A percentile compares a stretch with the other conserved stretches of the same genome.
Conservation (phyloP, 2,888 invertebrate genomes). For the Hydriomena furcata region DNA sequence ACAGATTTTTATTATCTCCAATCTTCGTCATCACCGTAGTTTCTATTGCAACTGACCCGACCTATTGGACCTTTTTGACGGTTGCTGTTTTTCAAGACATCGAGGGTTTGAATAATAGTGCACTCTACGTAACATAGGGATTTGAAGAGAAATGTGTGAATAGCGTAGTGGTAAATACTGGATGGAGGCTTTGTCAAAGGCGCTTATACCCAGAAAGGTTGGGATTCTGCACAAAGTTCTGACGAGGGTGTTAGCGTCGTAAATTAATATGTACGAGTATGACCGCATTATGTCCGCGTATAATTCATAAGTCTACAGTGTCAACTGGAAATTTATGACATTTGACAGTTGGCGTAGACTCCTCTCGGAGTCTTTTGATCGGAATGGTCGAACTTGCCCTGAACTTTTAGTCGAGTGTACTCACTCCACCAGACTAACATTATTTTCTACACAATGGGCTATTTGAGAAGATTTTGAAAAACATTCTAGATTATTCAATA, state of each 20-base stretch:
- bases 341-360: too few relatives aligned
- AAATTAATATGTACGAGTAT: conserved; percentile 53
- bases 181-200: conserved; percentile 58
- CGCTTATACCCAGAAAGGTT: conserved; percentile 46
- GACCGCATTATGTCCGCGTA: conserved; percentile 37
- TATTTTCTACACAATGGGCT: too few relatives aligned
- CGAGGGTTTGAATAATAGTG: conserved; percentile 59
- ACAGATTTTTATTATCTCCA: too few relatives aligned
- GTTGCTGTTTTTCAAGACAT: conserved; percentile 39
- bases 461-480: too few relatives aligned
- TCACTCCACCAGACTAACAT: too few relatives aligned
- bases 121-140: conserved; percentile 68
- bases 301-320: conserved; percentile 31
- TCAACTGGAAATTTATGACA: conserved; percentile 16
- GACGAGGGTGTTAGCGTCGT: conserved; percentile 57
- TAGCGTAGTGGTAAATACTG: conserved; percentile 41
- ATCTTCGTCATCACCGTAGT: too few relatives aligned
- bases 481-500: too few relatives aligned
- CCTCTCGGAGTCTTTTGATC: too few relatives aligned
- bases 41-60: too few relatives aligned
- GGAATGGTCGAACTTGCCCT: too few relatives aligned
- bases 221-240: conserved; percentile 43
- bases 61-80: conserved; percentile 24
- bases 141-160: conserved; percentile 65
- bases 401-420: too few relatives aligned